Evolutionary conservation across 2,888 invertebrate genomes (phyloP), one percentile per base, ranked within the genome.

Genomic region (Orchestes rusci): DNA sequence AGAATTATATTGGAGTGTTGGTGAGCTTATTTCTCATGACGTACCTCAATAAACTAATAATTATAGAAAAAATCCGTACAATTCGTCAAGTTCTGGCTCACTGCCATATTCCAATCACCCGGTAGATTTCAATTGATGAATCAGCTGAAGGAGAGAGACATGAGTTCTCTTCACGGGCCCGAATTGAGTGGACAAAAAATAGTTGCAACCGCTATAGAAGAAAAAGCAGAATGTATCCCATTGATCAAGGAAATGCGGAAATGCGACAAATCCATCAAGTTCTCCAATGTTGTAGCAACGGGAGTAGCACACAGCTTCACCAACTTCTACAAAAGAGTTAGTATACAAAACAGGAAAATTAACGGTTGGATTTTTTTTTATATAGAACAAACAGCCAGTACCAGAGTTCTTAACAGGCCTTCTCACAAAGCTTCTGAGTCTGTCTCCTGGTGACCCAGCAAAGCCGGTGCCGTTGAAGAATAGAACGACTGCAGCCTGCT

Each of bases 301-400:
- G 47, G 32, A 4, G n/a, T 44, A 16, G 13, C 39, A 3, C 33
- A 27, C 16, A 44, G 44, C 13, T 16, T 44, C 8, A 27, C 33
- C 2, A 19, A 27, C 13, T 44, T 16, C 23, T 34, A 19, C 19
- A 28, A 30, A n/a, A 40, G 30, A 32, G 45, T 44, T 18, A 39
- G 44, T 43, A 20, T 16, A 4, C 13, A 5, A n/a, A n/a, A n/a
- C n/a, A n/a, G n/a, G n/a, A n/a, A n/a, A n/a, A 3, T n/a, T 35
- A 8, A 16, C 2, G 35, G 7, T 37, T 27, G 10, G 2, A 27
- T 2, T 27, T 27, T 27, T 2, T 2, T 27, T 27, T 12, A 2
- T n/a, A 27, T 7, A 23, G 23, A 23, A 23, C 10, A 10, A 10
- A 5, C 10, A 7, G 5, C 23, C 23, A 23, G 10, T 23, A 7